Conservation (phyloP, 2,113 vertebrate species). For the Mola mola region DNA sequence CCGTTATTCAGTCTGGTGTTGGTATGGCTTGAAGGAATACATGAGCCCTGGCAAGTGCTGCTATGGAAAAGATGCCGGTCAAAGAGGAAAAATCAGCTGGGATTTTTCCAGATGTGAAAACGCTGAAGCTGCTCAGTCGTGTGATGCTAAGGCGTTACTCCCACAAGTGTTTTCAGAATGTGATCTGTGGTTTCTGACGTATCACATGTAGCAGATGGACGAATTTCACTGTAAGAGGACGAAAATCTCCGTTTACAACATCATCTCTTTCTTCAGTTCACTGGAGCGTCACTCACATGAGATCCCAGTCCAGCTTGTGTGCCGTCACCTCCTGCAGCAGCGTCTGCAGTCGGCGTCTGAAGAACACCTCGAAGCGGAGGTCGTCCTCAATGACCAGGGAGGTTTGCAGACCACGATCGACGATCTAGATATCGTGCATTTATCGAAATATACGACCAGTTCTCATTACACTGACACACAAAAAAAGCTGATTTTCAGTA, state of each 20-base stretch:
- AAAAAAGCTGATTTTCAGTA: background rate
- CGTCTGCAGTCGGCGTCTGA: slow-evolving; percentile 87
- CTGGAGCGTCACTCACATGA: slow-evolving; percentile 84
- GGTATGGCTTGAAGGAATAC: background rate
- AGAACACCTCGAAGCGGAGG: slow-evolving; percentile 94
- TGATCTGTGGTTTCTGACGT: slow-evolving; percentile 28
- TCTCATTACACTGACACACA: slow-evolving; percentile 1
- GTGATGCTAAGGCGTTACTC: slow-evolving; percentile 19
- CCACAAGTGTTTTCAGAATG: slow-evolving; percentile 21
- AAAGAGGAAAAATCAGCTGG: background rate
- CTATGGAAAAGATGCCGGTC: background rate
- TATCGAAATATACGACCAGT: too few relatives aligned
- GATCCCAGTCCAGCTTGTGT: slow-evolving; percentile 87
- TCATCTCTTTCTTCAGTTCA: background rate
- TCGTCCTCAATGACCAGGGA: slow-evolving; percentile 92
- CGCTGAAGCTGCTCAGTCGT: background rate
- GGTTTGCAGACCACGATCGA: slow-evolving; percentile 79
- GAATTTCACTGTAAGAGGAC: slow-evolving; percentile 36
- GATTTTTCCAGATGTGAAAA: background rate
- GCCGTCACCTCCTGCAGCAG: slow-evolving; percentile 87
- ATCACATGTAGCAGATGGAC: slow-evolving; percentile 57
- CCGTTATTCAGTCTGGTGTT: too few relatives aligned
- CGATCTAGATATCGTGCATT: slow-evolving; percentile 81
- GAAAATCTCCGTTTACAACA: slow-evolving; percentile 53
- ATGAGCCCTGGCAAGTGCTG: background rate